Base-by-base conservation (phyloP, 2,113 vertebrate species). In the Pelecanus crispus region DNA sequence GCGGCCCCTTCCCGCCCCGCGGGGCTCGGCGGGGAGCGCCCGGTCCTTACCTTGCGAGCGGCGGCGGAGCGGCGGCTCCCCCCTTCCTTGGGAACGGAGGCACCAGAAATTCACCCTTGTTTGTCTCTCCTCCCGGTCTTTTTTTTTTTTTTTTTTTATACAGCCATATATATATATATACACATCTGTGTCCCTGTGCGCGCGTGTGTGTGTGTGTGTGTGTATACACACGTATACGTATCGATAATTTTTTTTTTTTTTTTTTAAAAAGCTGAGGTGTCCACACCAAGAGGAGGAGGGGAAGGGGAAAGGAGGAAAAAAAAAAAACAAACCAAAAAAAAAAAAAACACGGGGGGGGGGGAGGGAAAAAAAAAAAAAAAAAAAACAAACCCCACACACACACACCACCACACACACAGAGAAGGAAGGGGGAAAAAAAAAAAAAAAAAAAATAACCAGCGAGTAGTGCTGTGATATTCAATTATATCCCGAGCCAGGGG, bases 41-140 rank as follows among this genome's bases (percentile, higher is more conserved):
- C 86, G 36, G 36, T 73, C 36, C 93, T 94, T 94, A 89, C 93
- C 93, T 89, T 73, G 82, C 82, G 62, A 81, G 47, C 15, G 86
- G 65, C 65, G 68, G 81, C 61, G 81, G 74, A 67, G 74, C 61
- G 86, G 52, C 52, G 28, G 77, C 72, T 70, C 75, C 78, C 50
- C 81, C 77, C 81, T 26, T 52, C 71, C 73, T 44, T 71, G 68
- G 75, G 85, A 89, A 84, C 59, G 89, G 84, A 88, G 84, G 58
- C 92, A 77, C 66, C 34, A 80, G 74, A 44, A 67, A 74, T 52
- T 72, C 78, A 50, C 87, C 87, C 87, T 36, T 34, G 86, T 62
- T 55, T 80, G 52, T 49, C 78, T 81, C 86, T 17, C n/a, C n/a
- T n/a, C n/a, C n/a, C n/a, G n/a, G n/a, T n/a, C n/a, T n/a, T n/a